Evolutionary conservation across 1,140 invertebrate species (phyloP).

Genomic region (Heliothis subflexa): DNA sequence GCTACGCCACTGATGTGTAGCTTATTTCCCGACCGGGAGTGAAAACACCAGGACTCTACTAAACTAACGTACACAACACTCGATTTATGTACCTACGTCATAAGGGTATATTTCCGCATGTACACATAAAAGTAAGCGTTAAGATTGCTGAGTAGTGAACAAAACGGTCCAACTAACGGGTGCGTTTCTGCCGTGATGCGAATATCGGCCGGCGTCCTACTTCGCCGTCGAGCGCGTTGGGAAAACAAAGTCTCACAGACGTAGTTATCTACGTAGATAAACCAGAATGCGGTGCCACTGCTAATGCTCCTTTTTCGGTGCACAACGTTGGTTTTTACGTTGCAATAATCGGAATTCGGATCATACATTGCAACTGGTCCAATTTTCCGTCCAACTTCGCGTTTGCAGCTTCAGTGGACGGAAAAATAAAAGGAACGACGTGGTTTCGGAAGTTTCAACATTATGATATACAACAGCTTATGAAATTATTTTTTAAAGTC

Average conservation of each 20-base stretch:
- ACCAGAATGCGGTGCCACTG: not conserved
- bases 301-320: constrained; percentile 22
- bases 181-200: constrained; percentile 38
- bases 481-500: not conserved
- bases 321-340: constrained; percentile 5
- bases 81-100: constrained; percentile 42
- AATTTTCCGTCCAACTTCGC: constrained; percentile 22
- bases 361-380: constrained; percentile 24
- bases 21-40: constrained; percentile 29
- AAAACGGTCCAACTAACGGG: constrained; percentile 46
- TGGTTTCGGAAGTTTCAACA: constrained; percentile 13
- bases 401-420: constrained; percentile 12
- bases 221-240: constrained; percentile 32
- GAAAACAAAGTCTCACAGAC: constrained; percentile 35
- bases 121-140: constrained; percentile 57
- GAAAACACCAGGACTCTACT: constrained; percentile 29
- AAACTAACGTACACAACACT: constrained; percentile 45
- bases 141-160: constrained; percentile 52
- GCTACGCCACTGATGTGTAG: too few species aligned
- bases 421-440: constrained; percentile 27
- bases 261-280: constrained; percentile 35
- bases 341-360: constrained; percentile 36
- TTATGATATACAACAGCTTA: not conserved
- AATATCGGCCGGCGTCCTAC: constrained; percentile 37
- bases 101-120: constrained; percentile 42